Conservation (phyloP, 2,888 invertebrate genomes). For the Lycocerus yunnanus region DNA sequence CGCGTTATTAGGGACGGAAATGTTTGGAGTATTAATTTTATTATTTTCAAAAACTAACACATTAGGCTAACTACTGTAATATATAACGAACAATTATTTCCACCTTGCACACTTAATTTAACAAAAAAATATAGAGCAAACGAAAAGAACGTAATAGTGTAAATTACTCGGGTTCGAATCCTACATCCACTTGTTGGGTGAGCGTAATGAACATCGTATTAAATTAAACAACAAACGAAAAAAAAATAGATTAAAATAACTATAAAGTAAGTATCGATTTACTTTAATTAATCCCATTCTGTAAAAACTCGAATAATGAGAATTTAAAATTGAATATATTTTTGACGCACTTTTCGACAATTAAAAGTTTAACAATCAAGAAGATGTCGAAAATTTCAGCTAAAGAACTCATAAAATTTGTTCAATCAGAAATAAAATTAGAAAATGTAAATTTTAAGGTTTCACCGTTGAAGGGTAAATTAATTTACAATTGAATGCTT, state of each 20-base stretch:
- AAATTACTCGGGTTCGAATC: background rate
- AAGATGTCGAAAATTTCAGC: background rate
- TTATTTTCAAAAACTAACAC: background rate
- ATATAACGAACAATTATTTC: background rate
- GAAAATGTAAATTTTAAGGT: background rate
- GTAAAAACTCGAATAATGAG: background rate
- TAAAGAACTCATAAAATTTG: background rate
- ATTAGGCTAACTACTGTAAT: background rate
- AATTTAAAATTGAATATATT: background rate
- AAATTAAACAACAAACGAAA: too few relatives aligned
- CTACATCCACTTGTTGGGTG: background rate
- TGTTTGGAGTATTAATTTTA: background rate
- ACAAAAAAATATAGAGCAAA: background rate
- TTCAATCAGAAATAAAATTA: background rate
- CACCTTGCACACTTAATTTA: background rate
- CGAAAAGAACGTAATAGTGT: too few relatives aligned
- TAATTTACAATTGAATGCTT: background rate
- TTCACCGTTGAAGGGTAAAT: background rate
- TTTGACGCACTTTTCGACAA: background rate
- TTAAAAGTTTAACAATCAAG: background rate
- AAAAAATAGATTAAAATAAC: too few relatives aligned
- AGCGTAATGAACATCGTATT: too few relatives aligned
- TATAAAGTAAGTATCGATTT: background rate
- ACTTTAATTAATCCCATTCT: background rate
- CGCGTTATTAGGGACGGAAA: background rate